Base-by-base conservation (phyloP, 2,888 invertebrate genomes). In the Zygogramma bicolorata region DNA sequence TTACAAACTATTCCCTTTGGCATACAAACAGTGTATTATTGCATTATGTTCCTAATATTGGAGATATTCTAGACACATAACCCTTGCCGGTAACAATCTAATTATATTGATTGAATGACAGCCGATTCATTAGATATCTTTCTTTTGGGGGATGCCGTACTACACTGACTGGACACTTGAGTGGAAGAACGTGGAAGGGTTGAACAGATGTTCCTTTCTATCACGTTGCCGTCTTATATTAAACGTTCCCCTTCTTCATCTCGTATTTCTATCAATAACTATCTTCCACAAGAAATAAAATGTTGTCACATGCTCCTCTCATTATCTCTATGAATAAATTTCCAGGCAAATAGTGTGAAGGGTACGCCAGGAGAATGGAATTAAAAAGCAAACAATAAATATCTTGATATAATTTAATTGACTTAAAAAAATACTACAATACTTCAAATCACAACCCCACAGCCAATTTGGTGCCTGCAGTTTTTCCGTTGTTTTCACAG, bases 61-160 rank as follows among this genome's bases (percentile, higher is more conserved):
- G 76, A 83, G 85, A 83, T 86, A 86, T 86, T 86, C 85, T 80
- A 82, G 82, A 84, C 86, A 85, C 85, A 85, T 83, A 86, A 86
- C 85, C 85, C 86, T 85, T 79, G 84, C 82, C 78, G 74, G 80
- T 82, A 85, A 85, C 87, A 87, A 87, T 87, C 86, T 86, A 86
- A 87, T 87, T 87, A 87, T 85, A 87, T 86, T 87, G 87, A 87
- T 87, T 87, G 87, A 87, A 86, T 86, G 87, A 87, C 87, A 86
- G 87, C 81, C 86, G 85, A 87, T 87, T 87, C 87, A 87, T 87
- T 87, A 86, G 86, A 82, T 86, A 86, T 87, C 86, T 85, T 86
- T 85, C 84, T 84, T 83, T 79, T 78, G 75, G 78, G 81, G 81
- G 84, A 78, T 77, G 46, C 71, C 70, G 75, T 75, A 78, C 77